Percentiles rank a stretch among this genome's conserved stretches.
Conservation (phyloP, 2,888 invertebrate genomes). For the Labia minor region DNA sequence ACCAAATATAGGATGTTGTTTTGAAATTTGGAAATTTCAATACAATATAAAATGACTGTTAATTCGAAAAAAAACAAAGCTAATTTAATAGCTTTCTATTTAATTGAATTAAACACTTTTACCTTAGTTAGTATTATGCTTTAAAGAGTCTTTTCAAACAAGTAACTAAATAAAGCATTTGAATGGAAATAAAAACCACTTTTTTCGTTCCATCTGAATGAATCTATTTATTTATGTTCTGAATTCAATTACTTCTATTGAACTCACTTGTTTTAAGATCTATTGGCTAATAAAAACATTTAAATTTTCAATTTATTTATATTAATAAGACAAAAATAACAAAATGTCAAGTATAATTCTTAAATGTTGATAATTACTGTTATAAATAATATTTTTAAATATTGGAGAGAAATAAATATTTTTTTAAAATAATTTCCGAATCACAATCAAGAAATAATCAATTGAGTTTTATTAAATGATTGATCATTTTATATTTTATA, state of each 20-base stretch:
- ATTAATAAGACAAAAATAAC: no score
- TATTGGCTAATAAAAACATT: background rate
- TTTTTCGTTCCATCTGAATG: background rate
- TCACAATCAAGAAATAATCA: no score
- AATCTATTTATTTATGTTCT: background rate
- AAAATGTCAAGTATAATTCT: no score
- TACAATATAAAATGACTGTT: background rate
- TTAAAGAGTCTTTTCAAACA: background rate
- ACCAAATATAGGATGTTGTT: no score
- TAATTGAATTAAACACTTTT: conserved; percentile 6
- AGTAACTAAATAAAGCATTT: background rate
- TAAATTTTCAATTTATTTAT: no score
- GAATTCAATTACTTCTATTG: conserved; percentile 1
- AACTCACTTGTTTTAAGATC: background rate
- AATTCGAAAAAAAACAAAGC: background rate
- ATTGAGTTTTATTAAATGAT: no score
- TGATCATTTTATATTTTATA: no score
- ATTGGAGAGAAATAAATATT: no score
- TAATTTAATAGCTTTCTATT: conserved; percentile 4
- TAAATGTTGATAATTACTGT: no score
- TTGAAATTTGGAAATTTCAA: no score
- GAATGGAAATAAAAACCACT: background rate
- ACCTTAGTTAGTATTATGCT: background rate
- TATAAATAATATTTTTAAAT: no score
- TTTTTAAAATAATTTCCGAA: no score